Conservation (phyloP, 2,113 vertebrate genomes). For the Nothocercus nigrocapillus region DNA sequence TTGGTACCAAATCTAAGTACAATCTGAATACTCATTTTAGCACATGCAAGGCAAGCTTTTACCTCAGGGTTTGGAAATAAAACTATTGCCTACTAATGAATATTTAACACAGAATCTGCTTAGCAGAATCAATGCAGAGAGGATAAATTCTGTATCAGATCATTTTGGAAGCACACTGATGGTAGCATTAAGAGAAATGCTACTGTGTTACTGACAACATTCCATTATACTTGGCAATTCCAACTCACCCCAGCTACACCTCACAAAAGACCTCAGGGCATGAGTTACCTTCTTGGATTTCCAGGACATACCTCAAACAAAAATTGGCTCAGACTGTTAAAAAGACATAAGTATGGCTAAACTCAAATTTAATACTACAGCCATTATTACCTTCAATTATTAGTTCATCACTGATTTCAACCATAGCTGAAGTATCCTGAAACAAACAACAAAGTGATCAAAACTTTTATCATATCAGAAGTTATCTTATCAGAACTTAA, state of each 20-base stretch:
- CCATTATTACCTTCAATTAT: conserved; percentile 72
- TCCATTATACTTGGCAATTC: background rate
- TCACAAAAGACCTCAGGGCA: background rate
- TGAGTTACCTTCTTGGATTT: background rate
- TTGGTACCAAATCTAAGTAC: background rate
- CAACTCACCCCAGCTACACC: background rate
- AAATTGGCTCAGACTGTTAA: background rate
- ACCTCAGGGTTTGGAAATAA: background rate
- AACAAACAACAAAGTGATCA: background rate
- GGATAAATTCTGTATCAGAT: background rate
- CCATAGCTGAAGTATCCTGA: conserved; percentile 64
- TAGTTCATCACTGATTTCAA: conserved; percentile 67
- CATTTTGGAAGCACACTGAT: background rate
- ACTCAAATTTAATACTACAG: background rate
- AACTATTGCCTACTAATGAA: background rate
- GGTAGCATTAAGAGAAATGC: background rate
- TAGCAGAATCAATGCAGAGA: background rate
- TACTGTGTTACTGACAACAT: background rate
- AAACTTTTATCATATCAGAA: background rate
- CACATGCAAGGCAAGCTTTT: fast-evolving
- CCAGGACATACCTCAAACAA: background rate
- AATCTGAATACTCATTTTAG: background rate
- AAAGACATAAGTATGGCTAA: background rate
- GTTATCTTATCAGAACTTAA: background rate
- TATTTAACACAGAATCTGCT: background rate